phyloP scores from a whole-genome alignment of 2,888 invertebrate species.

The Sthenelais limicola region DNA sequence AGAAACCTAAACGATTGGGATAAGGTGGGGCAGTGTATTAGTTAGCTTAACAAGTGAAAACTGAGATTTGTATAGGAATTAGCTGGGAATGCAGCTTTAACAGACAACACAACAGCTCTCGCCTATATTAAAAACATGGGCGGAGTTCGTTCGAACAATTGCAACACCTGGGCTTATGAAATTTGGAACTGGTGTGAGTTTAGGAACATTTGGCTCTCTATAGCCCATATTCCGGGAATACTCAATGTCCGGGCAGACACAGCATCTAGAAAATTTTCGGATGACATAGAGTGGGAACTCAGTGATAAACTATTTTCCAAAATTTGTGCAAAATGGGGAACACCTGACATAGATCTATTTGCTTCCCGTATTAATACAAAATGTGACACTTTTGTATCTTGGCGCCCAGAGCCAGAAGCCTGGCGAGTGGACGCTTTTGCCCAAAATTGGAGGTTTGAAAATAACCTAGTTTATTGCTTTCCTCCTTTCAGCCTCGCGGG shows the following conservation, averaged over 20 bases:
- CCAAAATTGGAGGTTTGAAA: neutral
- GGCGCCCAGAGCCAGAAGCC: neutral
- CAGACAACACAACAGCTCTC: slow-evolving; percentile 7
- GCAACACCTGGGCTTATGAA: neutral
- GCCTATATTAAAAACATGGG: neutral
- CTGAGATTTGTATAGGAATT: too few relatives aligned
- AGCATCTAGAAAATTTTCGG: neutral
- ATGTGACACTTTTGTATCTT: neutral
- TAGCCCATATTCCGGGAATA: neutral
- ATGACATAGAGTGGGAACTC: slow-evolving; percentile 6
- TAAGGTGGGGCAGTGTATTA: too few relatives aligned
- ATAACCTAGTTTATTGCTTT: neutral
- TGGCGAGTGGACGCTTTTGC: neutral
- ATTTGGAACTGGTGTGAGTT: neutral
- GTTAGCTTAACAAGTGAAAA: too few relatives aligned
- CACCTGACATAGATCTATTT: neutral
- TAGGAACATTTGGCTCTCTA: neutral
- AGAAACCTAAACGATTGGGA: too few relatives aligned
- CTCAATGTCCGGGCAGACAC: neutral
- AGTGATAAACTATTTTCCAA: slow-evolving; percentile 6
- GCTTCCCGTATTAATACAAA: neutral
- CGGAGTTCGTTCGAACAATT: neutral
- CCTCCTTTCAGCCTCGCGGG: neutral
- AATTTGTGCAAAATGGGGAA: neutral
- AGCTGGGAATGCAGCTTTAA: too few relatives aligned